These are phyloP conservation scores for Copidosoma aretas DNA, from an alignment of 2,888 invertebrate species.

Conservation along the genomic window DNA sequence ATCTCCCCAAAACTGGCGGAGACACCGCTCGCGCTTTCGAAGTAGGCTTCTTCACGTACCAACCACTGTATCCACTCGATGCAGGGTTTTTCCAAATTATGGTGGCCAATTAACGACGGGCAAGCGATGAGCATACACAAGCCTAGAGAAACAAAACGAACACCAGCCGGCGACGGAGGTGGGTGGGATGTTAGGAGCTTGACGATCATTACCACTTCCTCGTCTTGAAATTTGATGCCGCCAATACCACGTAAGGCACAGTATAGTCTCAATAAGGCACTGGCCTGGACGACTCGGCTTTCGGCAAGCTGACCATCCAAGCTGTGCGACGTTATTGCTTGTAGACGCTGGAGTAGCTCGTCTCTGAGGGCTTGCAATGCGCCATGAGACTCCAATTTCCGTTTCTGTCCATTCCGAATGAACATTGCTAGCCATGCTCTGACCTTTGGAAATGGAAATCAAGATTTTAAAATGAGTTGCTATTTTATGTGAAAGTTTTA, in stretches of 20 bases:
- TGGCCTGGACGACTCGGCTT: slow-evolving; percentile 80
- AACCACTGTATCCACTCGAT: slow-evolving; percentile 95
- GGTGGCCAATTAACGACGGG: slow-evolving; percentile 78
- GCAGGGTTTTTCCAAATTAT: slow-evolving; percentile 78
- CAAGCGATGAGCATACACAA: slow-evolving; percentile 94
- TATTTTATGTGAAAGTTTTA: background rate
- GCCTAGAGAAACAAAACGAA: slow-evolving; percentile 89
- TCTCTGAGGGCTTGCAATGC: slow-evolving; percentile 77
- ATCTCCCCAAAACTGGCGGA: slow-evolving; percentile 94
- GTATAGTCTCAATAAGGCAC: slow-evolving; percentile 87
- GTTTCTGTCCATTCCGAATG: slow-evolving; percentile 84
- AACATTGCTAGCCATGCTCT: slow-evolving; percentile 94
- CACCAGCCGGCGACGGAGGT: slow-evolving; percentile 88
- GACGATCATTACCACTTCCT: slow-evolving; percentile 84
- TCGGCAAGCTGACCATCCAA: slow-evolving; percentile 69
- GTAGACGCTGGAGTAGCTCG: slow-evolving; percentile 77
- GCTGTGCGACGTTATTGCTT: slow-evolving; percentile 70
- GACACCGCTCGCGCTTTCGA: slow-evolving; percentile 83
- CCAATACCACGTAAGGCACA: slow-evolving; percentile 93
- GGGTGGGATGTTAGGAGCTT: slow-evolving; percentile 87
- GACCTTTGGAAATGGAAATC: slow-evolving; percentile 59
- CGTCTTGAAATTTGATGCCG: slow-evolving; percentile 90
- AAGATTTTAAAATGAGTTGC: background rate
- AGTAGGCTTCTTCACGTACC: slow-evolving; percentile 87
- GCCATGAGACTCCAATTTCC: slow-evolving; percentile 78